A percentile compares a stretch with the other conserved stretches of the same genome.
Evolutionary conservation across 2,888 invertebrate genomes (phyloP).

Genomic region (Sialis lutaria): DNA sequence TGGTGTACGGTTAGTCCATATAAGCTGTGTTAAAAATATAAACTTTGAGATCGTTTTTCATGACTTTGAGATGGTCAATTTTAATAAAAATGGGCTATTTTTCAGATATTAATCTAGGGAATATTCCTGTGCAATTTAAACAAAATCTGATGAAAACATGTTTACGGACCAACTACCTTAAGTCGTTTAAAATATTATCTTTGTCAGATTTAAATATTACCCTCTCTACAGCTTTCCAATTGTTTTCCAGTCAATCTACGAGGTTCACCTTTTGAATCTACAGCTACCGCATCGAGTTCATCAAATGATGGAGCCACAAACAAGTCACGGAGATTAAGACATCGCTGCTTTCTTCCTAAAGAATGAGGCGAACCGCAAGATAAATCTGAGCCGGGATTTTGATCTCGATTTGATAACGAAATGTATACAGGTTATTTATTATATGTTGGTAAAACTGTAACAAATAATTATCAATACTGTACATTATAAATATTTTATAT

Average conservation of each 20-base stretch:
- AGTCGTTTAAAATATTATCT: slow-evolving; percentile 9
- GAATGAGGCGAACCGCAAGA: slow-evolving; percentile 12
- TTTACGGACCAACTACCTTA: no score
- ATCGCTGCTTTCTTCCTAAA: slow-evolving; percentile 22
- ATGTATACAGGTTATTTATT: slow-evolving; percentile 37
- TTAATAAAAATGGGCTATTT: no score
- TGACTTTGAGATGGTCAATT: no score
- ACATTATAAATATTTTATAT: not conserved
- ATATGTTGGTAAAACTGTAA: slow-evolving; percentile 46
- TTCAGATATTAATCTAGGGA: no score
- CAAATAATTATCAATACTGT: slow-evolving; percentile 1
- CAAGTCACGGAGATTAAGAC: slow-evolving; percentile 54
- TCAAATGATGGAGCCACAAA: slow-evolving; percentile 88
- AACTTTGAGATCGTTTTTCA: no score
- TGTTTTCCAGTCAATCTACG: slow-evolving; percentile 74
- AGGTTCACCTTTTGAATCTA: slow-evolving; percentile 74
- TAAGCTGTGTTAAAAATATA: no score
- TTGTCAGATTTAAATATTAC: slow-evolving; percentile 30
- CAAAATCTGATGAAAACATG: no score
- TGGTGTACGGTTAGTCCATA: no score
- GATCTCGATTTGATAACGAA: slow-evolving; percentile 27
- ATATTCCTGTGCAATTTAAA: no score
- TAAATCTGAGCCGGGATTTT: slow-evolving; percentile 27
- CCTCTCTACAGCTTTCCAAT: slow-evolving; percentile 70
- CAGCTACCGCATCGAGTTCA: slow-evolving; percentile 82